Evolutionary conservation across 1,140 invertebrate species (phyloP).

Genomic region (Mactra quadrangularis): DNA sequence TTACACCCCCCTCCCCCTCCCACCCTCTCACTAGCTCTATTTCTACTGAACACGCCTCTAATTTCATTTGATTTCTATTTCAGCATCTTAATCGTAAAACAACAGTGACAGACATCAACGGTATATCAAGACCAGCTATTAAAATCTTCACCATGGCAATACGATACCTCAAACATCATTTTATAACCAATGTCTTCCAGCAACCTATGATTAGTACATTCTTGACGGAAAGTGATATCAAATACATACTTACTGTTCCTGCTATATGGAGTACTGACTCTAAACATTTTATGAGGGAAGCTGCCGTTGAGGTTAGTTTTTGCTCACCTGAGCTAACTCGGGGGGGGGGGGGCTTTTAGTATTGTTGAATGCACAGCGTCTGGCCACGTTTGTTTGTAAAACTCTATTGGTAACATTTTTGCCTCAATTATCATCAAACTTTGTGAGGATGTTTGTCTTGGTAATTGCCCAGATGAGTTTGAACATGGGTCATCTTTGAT

Average conservation of each 20-base stretch:
- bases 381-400: neutral
- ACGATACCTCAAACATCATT: slow-evolving; percentile 28
- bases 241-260: slow-evolving; percentile 56
- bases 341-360: neutral
- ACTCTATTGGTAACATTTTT: neutral
- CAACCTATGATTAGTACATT: slow-evolving; percentile 1
- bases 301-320: slow-evolving; percentile 59
- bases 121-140: slow-evolving; percentile 1
- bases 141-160: slow-evolving; percentile 49
- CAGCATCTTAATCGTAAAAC: slow-evolving; percentile 24
- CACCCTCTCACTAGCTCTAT: too few species aligned
- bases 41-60: too few species aligned
- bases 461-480: too few species aligned
- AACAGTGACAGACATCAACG: slow-evolving; percentile 34
- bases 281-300: slow-evolving; percentile 65
- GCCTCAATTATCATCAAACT: too few species aligned
- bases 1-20: too few species aligned
- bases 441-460: too few species aligned
- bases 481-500: too few species aligned
- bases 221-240: slow-evolving; percentile 36
- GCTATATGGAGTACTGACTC: slow-evolving; percentile 58
- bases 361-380: too few species aligned
- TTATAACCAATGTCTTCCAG: slow-evolving; percentile 25
- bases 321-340: neutral
- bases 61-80: too few species aligned